A percentile compares a stretch with the other conserved stretches of the same genome.
phyloP scores from a whole-genome alignment of 2,113 vertebrate species.

The Cryptomyrus ogoouensis region DNA sequence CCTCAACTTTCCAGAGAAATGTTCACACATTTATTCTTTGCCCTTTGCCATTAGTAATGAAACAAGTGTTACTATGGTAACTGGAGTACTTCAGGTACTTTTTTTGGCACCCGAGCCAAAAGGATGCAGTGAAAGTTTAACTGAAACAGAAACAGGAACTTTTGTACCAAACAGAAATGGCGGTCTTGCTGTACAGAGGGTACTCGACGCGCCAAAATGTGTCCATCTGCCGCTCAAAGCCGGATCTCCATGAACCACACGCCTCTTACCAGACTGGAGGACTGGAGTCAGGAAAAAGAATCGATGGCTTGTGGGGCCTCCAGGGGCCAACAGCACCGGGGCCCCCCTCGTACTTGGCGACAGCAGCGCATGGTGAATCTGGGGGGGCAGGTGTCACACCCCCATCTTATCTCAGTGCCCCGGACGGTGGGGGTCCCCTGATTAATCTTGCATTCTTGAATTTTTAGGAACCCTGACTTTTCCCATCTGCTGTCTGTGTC shows the following conservation, averaged over 20 bases:
- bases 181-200: background rate
- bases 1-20: conserved; percentile 22
- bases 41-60: conserved; percentile 39
- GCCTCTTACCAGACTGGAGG: background rate
- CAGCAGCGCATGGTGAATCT: background rate
- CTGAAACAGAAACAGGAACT: background rate
- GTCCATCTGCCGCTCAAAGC: background rate
- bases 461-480: background rate
- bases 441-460: background rate
- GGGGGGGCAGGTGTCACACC: background rate
- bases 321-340: background rate
- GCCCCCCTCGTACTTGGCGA: background rate
- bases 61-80: conserved; percentile 45
- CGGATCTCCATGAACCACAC: background rate
- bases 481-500: background rate
- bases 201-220: background rate
- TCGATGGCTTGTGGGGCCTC: background rate
- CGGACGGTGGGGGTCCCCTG: background rate
- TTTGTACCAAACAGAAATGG: background rate
- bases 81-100: conserved; percentile 35
- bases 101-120: conserved; percentile 27
- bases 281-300: background rate
- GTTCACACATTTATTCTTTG: conserved; percentile 26
- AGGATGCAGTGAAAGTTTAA: conserved; percentile 14
- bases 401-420: background rate